Conservation (phyloP, 2,113 vertebrate genomes). For the Nycticryphes semicollaris region DNA sequence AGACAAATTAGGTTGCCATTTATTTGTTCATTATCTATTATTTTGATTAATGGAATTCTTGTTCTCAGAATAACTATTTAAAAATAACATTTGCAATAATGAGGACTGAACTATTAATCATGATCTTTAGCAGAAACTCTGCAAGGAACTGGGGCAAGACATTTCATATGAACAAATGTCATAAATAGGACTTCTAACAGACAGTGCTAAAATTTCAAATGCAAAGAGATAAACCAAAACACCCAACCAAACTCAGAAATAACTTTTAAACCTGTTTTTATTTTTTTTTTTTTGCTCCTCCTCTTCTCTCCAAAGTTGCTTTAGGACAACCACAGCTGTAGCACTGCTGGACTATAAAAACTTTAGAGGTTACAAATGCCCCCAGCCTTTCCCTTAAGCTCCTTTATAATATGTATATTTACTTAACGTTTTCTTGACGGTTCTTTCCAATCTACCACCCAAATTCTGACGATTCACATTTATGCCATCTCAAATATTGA, state of each 20-base stretch:
- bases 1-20: constrained; percentile 83
- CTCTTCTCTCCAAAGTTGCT: neutral
- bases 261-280: neutral
- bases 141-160: constrained; percentile 20
- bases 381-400: neutral
- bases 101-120: constrained; percentile 73
- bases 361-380: neutral
- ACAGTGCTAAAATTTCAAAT: neutral
- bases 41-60: constrained; percentile 87
- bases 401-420: neutral
- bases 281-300: neutral
- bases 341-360: neutral
- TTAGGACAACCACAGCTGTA: neutral
- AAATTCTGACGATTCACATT: neutral
- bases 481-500: neutral
- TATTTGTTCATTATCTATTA: constrained; percentile 85
- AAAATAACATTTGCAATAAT: constrained; percentile 75
- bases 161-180: constrained; percentile 45
- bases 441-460: neutral
- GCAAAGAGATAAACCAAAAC: neutral
- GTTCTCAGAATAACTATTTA: constrained; percentile 69
- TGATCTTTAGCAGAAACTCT: constrained; percentile 50
- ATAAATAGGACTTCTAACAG: constrained; percentile 31
- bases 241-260: neutral
- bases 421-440: neutral